These are phyloP conservation scores for Sthenelais limicola DNA, from an alignment of 2,888 invertebrate species.

Conservation along the genomic window DNA sequence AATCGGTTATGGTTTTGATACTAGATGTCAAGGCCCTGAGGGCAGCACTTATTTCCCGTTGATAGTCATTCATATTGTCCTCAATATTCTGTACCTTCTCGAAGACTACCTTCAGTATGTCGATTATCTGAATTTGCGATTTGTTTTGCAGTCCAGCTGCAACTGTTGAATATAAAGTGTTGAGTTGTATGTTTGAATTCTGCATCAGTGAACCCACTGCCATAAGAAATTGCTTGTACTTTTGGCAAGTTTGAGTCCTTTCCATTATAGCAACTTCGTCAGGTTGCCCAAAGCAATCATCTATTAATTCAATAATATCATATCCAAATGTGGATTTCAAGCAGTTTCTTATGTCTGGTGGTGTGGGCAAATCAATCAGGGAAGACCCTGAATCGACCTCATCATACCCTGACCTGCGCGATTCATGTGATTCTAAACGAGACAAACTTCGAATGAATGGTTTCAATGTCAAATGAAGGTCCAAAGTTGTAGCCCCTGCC, in stretches of 20 bases:
- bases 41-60: neutral
- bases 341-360: neutral
- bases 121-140: neutral
- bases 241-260: neutral
- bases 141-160: neutral
- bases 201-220: neutral
- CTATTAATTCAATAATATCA: neutral
- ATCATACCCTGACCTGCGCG: neutral
- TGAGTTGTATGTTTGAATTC: neutral
- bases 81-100: slow-evolving; percentile 26
- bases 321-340: neutral
- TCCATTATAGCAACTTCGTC: neutral
- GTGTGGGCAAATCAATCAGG: neutral
- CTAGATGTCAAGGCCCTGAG: slow-evolving; percentile 1
- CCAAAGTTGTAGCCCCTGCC: neutral
- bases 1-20: neutral
- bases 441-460: slow-evolving; percentile 2
- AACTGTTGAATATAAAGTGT: slow-evolving; percentile 1
- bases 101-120: slow-evolving; percentile 17
- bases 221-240: slow-evolving; percentile 30
- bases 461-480: slow-evolving; percentile 21
- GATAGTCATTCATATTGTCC: slow-evolving; percentile 31
- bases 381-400: neutral
- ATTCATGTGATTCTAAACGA: neutral
- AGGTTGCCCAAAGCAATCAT: slow-evolving; percentile 3